Evolutionary conservation across 2,113 vertebrate genomes (phyloP).

Genomic region (Odontesthes bonariensis): DNA sequence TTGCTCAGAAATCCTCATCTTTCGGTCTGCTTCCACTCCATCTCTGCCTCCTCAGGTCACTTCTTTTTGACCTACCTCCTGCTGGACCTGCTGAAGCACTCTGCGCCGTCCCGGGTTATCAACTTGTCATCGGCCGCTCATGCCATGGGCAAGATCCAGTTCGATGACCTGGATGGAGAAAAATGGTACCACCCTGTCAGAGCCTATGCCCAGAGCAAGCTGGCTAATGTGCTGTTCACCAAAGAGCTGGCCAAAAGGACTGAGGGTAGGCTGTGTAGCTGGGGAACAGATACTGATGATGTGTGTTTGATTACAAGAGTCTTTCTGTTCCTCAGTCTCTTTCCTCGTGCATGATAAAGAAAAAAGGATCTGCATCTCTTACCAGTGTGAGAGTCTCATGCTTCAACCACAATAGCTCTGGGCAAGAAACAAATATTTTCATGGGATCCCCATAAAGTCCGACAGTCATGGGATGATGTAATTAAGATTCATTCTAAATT

Average conservation of each 20-base stretch:
- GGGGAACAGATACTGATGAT: background rate
- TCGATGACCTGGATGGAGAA: constrained; percentile 76
- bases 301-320: background rate
- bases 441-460: background rate
- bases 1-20: background rate
- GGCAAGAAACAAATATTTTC: constrained; percentile 24
- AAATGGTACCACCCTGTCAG: constrained; percentile 69
- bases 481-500: background rate
- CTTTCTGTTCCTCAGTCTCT: constrained; percentile 7
- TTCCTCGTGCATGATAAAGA: background rate
- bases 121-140: constrained; percentile 75
- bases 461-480: background rate
- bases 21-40: background rate
- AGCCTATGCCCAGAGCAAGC: constrained; percentile 82
- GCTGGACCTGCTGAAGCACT: constrained; percentile 82
- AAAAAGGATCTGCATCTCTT: constrained; percentile 37
- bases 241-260: constrained; percentile 77
- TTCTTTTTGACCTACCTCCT: constrained; percentile 83
- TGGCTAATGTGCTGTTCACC: constrained; percentile 82
- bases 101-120: constrained; percentile 81
- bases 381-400: constrained; percentile 71
- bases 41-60: constrained; percentile 68
- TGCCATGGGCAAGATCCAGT: constrained; percentile 78
- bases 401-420: constrained; percentile 52
- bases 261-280: constrained; percentile 62